Base-by-base conservation (phyloP, 2,797 vertebrate genomes). In the Clarias fuscus region DNA sequence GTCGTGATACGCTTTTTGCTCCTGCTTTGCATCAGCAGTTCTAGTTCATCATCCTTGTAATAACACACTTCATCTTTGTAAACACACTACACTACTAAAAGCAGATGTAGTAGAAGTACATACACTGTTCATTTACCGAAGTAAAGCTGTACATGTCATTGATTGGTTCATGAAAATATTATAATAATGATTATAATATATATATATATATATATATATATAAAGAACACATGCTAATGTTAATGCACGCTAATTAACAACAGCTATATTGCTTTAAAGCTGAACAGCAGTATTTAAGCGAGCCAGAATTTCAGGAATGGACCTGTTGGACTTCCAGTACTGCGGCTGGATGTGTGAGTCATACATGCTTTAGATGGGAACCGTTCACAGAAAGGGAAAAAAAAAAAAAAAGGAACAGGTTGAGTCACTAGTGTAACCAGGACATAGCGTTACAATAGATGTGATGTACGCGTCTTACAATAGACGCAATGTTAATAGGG, bases 241-340 rank as follows among this genome's bases (percentile, higher is more conserved):
- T n/a, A 53, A 48, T 15, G 20, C 20, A 13, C 0, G 27, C 56
- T 22, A 37, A 59, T 78, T 59, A 59, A 59, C 7, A 33, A 20
- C 53, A 58, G 75, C 30, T 7, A 27, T 20, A 59, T 22, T 24
- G 73, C 48, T 56, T 7, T 37, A 78, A 59, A 13, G 17, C 18
- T 59, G 20, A 77, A 77, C 56, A 78, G 18, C 22, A 61, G 5
- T 37, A 5, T 62, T 71, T 33, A 64, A 67, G 67, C 17, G 13
- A 89, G 87, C 86, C 75, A 85, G 87, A 84, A 82, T 78, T 87
- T 65, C 84, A 24, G 78, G 84, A 75, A 83, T 83, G 70, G 76
- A 68, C 68, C 27, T 43, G 43, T n/a, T 76, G 27, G 58, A 64
- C 24, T 15, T 83, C 56, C 5, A 72, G 59, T 80, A 53, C 43